Evolutionary conservation across 2,797 vertebrate genomes (phyloP).

Genomic region (Tympanoctomys barrerae): DNA sequence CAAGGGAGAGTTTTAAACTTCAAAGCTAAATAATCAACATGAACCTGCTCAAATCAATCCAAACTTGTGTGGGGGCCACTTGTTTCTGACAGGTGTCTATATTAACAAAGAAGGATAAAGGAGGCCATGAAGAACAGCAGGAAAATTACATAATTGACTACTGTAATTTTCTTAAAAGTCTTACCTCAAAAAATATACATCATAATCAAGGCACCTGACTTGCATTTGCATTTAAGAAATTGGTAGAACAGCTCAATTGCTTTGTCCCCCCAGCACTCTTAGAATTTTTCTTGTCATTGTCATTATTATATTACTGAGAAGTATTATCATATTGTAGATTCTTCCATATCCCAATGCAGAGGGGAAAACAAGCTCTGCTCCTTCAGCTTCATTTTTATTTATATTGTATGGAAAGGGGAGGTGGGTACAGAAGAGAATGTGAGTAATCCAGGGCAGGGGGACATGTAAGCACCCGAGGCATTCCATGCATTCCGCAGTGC

Average conservation of each 20-base stretch:
- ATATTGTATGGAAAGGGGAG: background rate
- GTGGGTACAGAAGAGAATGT: background rate
- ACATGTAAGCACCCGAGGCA: background rate
- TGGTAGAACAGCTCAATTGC: conserved; percentile 57
- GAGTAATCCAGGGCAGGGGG: background rate
- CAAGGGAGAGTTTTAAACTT: conserved; percentile 47
- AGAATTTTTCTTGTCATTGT: conserved; percentile 15
- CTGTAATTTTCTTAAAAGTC: conserved; percentile 69
- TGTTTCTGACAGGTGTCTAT: conserved; percentile 51
- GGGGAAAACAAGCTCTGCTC: background rate
- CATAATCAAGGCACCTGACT: conserved; percentile 67
- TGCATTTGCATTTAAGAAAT: conserved; percentile 73
- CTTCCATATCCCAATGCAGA: background rate
- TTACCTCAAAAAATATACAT: conserved; percentile 74
- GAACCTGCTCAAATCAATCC: conserved; percentile 27
- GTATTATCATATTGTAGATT: background rate
- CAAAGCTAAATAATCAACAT: conserved; percentile 39
- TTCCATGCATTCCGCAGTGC: background rate
- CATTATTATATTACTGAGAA: conserved; percentile 37
- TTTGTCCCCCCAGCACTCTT: conserved; percentile 32
- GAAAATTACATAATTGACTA: conserved; percentile 69
- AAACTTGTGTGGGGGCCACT: conserved; percentile 33
- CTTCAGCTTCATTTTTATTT: background rate
- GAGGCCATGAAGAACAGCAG: conserved; percentile 39
- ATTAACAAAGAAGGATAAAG: conserved; percentile 58